Conservation (phyloP, 1,140 invertebrate species). For the Listronotus oregonensis region DNA sequence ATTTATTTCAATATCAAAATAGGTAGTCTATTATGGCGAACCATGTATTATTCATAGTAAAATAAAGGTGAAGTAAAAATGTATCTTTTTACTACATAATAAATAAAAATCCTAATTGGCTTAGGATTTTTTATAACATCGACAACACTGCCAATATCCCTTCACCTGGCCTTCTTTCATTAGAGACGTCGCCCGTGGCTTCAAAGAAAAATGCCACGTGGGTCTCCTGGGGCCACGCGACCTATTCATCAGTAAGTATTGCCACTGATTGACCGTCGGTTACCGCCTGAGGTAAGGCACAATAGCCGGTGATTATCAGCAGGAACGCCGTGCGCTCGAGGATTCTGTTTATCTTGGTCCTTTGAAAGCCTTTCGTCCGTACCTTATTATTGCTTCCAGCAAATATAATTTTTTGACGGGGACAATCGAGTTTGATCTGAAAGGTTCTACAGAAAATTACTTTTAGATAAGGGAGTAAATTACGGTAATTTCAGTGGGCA, state of each 20-base stretch:
- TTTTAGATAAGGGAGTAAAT: neutral
- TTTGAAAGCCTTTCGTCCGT: slow-evolving; percentile 22
- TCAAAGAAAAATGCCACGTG: slow-evolving; percentile 44
- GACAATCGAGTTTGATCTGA: neutral
- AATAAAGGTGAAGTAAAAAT: too few species aligned
- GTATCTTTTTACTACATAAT: too few species aligned
- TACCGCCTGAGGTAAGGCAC: slow-evolving; percentile 44
- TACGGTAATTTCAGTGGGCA: neutral
- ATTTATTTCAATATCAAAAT: too few species aligned
- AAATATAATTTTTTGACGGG: slow-evolving; percentile 5
- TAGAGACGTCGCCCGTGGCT: slow-evolving; percentile 30
- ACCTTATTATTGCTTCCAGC: slow-evolving; percentile 13
- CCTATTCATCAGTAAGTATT: slow-evolving; percentile 49
- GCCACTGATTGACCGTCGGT: slow-evolving; percentile 49
- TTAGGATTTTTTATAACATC: too few species aligned
- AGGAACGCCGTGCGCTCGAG: slow-evolving; percentile 34
- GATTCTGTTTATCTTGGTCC: slow-evolving; percentile 39
- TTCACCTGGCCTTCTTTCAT: slow-evolving; percentile 8
- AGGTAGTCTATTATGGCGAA: too few species aligned
- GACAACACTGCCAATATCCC: too few species aligned
- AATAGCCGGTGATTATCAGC: slow-evolving; percentile 48
- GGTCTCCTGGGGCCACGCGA: slow-evolving; percentile 42
- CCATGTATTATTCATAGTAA: too few species aligned
- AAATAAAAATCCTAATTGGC: too few species aligned
- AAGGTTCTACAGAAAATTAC: slow-evolving; percentile 9